Evolutionary conservation across 2,888 invertebrate genomes (phyloP).

Genomic region (Cephus sareptanus): DNA sequence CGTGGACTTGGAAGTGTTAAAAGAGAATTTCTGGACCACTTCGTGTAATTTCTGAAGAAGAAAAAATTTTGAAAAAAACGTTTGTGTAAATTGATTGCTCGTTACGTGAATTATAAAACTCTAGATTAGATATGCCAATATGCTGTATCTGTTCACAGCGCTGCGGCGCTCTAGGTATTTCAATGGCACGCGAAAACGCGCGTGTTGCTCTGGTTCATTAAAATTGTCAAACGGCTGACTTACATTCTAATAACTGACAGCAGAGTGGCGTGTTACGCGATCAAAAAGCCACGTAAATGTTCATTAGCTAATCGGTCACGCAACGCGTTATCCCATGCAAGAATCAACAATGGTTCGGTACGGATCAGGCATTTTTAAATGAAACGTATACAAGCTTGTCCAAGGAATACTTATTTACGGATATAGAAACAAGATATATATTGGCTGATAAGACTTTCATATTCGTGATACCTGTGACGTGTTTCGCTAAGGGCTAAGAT

Average conservation of each 20-base stretch:
- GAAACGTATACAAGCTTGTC: not conserved
- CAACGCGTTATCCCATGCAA: not conserved
- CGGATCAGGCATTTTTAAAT: not conserved
- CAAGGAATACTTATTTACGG: not conserved
- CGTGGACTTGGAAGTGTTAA: too few relatives aligned
- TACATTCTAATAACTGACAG: not conserved
- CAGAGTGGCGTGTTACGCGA: not conserved
- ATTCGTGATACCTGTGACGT: not conserved
- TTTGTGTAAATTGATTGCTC: too few relatives aligned
- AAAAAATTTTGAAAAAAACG: too few relatives aligned
- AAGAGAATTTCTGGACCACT: too few relatives aligned
- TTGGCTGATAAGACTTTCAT: not conserved
- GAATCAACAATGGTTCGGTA: not conserved
- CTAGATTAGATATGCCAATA: too few relatives aligned
- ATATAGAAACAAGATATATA: not conserved
- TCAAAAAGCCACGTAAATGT: not conserved
- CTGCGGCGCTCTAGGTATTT: too few relatives aligned
- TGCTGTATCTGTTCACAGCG: too few relatives aligned
- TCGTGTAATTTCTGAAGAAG: too few relatives aligned
- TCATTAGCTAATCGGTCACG: conserved; percentile 18
- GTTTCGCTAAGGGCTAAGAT: not conserved
- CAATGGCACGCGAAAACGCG: too few relatives aligned
- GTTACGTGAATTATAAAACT: too few relatives aligned
- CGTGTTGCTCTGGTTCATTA: not conserved
- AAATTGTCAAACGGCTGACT: not conserved